Base-by-base conservation (phyloP, 2,113 vertebrate genomes). In the Muntiacus reevesi region DNA sequence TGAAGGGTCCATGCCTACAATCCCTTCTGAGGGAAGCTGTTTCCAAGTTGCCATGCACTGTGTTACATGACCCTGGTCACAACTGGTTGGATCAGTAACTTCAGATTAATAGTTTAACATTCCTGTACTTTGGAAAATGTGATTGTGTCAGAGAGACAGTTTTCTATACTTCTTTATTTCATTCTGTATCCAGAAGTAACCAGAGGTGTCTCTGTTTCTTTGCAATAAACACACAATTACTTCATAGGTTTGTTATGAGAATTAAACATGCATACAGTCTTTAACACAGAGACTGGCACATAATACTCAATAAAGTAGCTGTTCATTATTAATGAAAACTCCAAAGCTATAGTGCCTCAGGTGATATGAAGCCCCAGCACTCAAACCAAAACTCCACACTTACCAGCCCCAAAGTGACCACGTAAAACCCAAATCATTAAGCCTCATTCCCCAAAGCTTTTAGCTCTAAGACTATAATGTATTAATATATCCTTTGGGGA, bases 131-230 rank as follows among this genome's bases (percentile, higher is more conserved):
- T 47, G 87, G 45, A 89, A 82, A 93, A 17, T 90, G 50, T 90
- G 62, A 78, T 5, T 90, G 10, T 86, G 47, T 93, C 43, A 84
- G n/a, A 92, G 59, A 96, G 45, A 92, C 9, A 78, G 28, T 92
- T 90, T 93, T 90, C 86, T 90, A 45, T 54, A 91, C 82, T 60
- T 94, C 27, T 62, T 96, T 86, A 89, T 78, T 96, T 96, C 89
- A 84, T 91, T 85, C 45, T 64, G 40, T 88, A 85, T 55, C 21
- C 30, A 96, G n/a, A 94, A 90, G 45, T 96, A 94, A 94, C 33
- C 17, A 71, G 54, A 90, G 71, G 15, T 40, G 17, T 86, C 36
- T 91, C 36, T 96, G 67, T 36, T 94, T 90, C 81, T 94, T 92
- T 87, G 33, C n/a, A 95, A 83, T 52, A 89, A 76, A 62, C 14